Evolutionary conservation across 2,888 invertebrate genomes (phyloP).

Genomic region (Hedychridium roseum): DNA sequence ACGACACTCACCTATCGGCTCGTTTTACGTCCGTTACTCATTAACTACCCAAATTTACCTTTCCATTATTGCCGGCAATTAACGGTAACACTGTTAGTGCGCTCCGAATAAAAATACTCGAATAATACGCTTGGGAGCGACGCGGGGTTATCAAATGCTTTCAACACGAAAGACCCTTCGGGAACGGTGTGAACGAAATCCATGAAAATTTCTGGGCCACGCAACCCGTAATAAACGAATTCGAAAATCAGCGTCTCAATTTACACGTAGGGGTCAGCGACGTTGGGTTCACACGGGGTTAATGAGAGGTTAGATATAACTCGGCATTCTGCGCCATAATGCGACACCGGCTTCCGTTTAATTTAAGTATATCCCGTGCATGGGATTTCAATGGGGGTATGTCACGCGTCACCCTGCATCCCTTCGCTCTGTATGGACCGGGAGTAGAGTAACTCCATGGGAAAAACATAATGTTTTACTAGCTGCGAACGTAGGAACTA

Average conservation of each 20-base stretch:
- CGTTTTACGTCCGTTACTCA: no score
- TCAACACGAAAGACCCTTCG: no score
- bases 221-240: constrained; percentile 38
- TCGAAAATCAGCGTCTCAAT: constrained; percentile 48
- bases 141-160: no score
- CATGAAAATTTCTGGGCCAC: constrained; percentile 21
- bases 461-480: constrained; percentile 58
- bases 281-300: constrained; percentile 58
- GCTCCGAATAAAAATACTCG: no score
- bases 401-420: constrained; percentile 34
- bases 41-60: no score
- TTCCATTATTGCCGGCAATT: no score
- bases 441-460: constrained; percentile 45
- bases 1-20: no score
- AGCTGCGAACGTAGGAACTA: constrained; percentile 14
- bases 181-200: constrained; percentile 1
- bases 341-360: constrained; percentile 59
- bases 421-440: constrained; percentile 13
- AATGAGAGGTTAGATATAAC: constrained; percentile 64
- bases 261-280: constrained; percentile 32
- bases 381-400: constrained; percentile 58
- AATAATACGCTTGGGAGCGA: no score
- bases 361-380: constrained; percentile 57
- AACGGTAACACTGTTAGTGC: no score
- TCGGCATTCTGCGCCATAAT: constrained; percentile 52